Base-by-base conservation (phyloP, 2,888 invertebrate genomes). In the Cenopis cana region DNA sequence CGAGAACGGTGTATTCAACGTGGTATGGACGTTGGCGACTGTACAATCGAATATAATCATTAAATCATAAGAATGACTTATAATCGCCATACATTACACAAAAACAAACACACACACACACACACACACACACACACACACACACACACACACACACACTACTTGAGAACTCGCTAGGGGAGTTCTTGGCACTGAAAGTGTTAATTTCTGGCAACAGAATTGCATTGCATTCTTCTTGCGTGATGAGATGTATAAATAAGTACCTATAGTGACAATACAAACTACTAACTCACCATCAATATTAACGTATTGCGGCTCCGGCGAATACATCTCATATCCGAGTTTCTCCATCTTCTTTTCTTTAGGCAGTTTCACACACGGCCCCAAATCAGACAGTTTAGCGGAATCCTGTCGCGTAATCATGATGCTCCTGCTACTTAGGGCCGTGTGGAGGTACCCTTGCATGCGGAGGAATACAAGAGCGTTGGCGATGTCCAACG, bases 391-490 rank as follows among this genome's bases (percentile, higher is more conserved):
- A 0, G 91, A 86, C 1, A 94, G 77, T 80, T 94, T 94, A 2
- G 92, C 94, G 0, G 90, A 81, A 56, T 89, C 91, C 36, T 89
- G 89, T 56, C 79, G 77, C 0, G 91, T 93, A 14, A 94, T 79
- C 84, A 93, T 87, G n/a, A 94, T 77, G 49, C 86, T 80, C 65
- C 85, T 82, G 75, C 94, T 94, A 73, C 83, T 88, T 18, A 94
- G 81, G 36, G 86, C 90, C 0, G 93, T 90, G 83, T 94, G 94
- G 1, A 94, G 76, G 78, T 85, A 91, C 14, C 91, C 91, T 76
- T 91, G 93, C 90, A 93, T 93, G 24, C 89, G 85, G 4, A 94
- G 84, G 82, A 93, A 94, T 1, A 89, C 85, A 14, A 92, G 80
- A 0, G 94, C 94, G 74, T 88, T 90, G 5, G 91, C 87, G 29